Conservation (phyloP, 2,888 invertebrate genomes). For the Spodoptera exigua region DNA sequence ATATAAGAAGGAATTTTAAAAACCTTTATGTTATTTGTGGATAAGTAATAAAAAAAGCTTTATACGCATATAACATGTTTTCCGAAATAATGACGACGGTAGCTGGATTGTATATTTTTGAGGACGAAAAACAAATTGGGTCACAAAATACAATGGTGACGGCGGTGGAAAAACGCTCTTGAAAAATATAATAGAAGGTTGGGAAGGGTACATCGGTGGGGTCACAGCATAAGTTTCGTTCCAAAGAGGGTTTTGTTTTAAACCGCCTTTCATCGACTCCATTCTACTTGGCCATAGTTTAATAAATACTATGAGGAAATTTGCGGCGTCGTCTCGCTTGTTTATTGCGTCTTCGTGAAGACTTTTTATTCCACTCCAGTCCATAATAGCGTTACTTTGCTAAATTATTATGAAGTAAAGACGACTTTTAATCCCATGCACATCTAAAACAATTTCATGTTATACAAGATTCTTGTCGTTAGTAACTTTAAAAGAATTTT, state of each 20-base stretch:
- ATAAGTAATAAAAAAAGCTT: too few relatives aligned
- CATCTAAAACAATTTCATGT: conserved; percentile 44
- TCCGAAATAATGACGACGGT: too few relatives aligned
- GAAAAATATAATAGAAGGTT: conserved; percentile 63
- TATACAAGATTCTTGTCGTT: conserved; percentile 13
- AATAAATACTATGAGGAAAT: conserved; percentile 69
- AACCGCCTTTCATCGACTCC: conserved; percentile 63
- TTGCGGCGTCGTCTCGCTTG: conserved; percentile 57
- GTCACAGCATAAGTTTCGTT: conserved; percentile 69
- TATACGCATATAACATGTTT: too few relatives aligned
- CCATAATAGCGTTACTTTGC: conserved; percentile 45
- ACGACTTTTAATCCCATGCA: conserved; percentile 30
- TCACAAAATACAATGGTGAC: conserved; percentile 34
- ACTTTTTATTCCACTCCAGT: conserved; percentile 42
- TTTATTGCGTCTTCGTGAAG: conserved; percentile 59
- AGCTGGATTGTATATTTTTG: conserved; percentile 23
- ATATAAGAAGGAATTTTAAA: too few relatives aligned
- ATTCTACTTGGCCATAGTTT: conserved; percentile 58
- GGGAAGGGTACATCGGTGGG: conserved; percentile 62
- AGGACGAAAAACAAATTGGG: conserved; percentile 25
- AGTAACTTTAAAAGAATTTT: conserved; percentile 22
- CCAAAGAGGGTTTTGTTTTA: conserved; percentile 69
- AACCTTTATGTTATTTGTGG: too few relatives aligned
- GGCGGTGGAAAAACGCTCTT: conserved; percentile 44
- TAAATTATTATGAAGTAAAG: conserved; percentile 34